Base-by-base conservation (phyloP, 2,888 invertebrate species). In the Microctonus brassicae region DNA sequence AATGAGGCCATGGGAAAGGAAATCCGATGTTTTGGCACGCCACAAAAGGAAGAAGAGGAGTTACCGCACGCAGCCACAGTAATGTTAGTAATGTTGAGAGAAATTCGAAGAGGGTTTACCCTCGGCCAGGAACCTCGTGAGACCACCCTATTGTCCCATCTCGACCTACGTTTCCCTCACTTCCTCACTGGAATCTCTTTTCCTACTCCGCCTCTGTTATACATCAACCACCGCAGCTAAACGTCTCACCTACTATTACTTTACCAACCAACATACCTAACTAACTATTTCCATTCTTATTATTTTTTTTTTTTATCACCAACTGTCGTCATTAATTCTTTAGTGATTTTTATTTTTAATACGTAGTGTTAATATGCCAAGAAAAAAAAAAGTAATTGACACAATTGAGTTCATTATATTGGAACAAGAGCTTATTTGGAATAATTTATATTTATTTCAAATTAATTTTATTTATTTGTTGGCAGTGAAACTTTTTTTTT, bases 81-180 rank as follows among this genome's bases (percentile, higher is more conserved):
- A 64, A 64, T 64, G 58, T 58, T 47, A 34, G 64, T n/a, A n/a
- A n/a, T n/a, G n/a, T n/a, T n/a, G n/a, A n/a, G 57, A 64, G 42
- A 64, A 64, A 64, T 52, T 70, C 58, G 70, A 70, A 63, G 70
- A 70, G 64, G 52, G 64, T 70, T 64, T 58, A 64, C 70, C 70
- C 47, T 33, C 64, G 42, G 47, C 39, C 70, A 55, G 69, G 70
- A 70, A 70, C 34, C 64, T 57, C 39, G 70, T 64, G 64, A 24
- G 64, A 58, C 58, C 58, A 64, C 33, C 65, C 58, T 60, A 64
- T 58, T 70, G 70, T 70, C 58, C 70, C 57, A 64, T 64, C n/a
- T 70, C 42, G 26, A 64, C 42, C 64, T 53, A 68, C n/a, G 24
- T 53, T 52, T 34, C 66, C 42, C 36, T 11, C 36, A 36, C 24